Percentiles rank a stretch among this genome's conserved stretches.
Evolutionary conservation across 2,113 vertebrate genomes (phyloP).

Genomic region (Eclectus roratus): DNA sequence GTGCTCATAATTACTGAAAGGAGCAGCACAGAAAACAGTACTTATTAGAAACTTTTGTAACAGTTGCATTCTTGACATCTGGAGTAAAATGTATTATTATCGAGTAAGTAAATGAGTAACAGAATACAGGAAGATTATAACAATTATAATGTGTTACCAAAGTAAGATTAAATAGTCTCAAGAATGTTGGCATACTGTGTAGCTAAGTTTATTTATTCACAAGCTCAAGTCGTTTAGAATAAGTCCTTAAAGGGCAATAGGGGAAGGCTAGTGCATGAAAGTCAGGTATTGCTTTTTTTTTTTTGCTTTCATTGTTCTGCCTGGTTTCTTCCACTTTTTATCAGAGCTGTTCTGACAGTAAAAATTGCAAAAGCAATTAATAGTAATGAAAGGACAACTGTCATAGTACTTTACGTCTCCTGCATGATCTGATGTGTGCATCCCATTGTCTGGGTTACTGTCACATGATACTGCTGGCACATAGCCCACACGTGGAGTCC

Average conservation of each 20-base stretch:
- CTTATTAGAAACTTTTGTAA: background rate
- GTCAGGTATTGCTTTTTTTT: background rate
- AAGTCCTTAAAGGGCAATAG: background rate
- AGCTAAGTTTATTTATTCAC: background rate
- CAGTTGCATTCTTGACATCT: background rate
- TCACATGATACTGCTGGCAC: fast-evolving
- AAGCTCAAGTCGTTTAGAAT: background rate
- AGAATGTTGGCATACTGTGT: background rate
- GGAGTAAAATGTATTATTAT: background rate
- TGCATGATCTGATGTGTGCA: background rate
- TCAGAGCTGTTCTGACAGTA: background rate
- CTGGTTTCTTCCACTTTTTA: background rate
- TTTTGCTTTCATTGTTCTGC: background rate
- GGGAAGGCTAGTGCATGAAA: background rate
- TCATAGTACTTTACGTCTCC: background rate
- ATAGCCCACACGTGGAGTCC: fast-evolving
- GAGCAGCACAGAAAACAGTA: background rate
- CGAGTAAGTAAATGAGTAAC: background rate
- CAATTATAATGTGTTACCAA: background rate
- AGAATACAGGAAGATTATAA: background rate
- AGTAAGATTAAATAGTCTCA: background rate
- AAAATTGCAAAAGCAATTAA: background rate
- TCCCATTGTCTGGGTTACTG: background rate
- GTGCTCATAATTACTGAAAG: background rate
- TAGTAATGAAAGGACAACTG: background rate